Percentiles rank a stretch among this genome's conserved stretches.
Evolutionary conservation across 2,797 vertebrate species (phyloP).

Genomic region (Poecile montanus): DNA sequence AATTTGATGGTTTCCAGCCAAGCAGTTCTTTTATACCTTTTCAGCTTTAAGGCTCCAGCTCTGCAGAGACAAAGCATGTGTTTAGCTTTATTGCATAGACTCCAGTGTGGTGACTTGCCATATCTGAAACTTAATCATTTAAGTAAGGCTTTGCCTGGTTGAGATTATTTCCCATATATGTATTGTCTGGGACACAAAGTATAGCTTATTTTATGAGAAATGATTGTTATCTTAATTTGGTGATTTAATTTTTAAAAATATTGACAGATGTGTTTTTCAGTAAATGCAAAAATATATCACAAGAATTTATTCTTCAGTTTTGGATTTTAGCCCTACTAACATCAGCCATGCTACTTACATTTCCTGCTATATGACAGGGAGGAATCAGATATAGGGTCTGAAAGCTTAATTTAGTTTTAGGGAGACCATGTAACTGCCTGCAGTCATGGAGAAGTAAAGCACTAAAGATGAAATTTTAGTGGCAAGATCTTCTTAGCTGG

Average conservation of each 20-base stretch:
- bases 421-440: not conserved
- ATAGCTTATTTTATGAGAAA: conserved; percentile 40
- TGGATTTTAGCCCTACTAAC: not conserved
- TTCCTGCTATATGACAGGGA: not conserved
- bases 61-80: not conserved
- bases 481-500: not conserved
- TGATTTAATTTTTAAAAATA: conserved; percentile 29
- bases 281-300: not conserved
- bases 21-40: conserved; percentile 10
- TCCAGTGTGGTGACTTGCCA: not conserved
- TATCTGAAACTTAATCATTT: conserved; percentile 42
- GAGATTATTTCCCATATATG: conserved; percentile 23
- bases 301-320: not conserved
- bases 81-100: conserved; percentile 18
- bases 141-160: conserved; percentile 29
- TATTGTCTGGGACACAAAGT: not conserved
- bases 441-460: not conserved
- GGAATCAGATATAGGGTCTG: not conserved
- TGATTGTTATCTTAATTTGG: conserved; percentile 20
- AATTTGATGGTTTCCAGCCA: conserved; percentile 9
- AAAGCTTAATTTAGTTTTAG: not conserved
- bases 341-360: not conserved
- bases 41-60: not conserved
- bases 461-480: not conserved
- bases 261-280: not conserved